Base-by-base conservation (phyloP, 2,797 vertebrate genomes). In the Rhinatrema bivittatum region DNA sequence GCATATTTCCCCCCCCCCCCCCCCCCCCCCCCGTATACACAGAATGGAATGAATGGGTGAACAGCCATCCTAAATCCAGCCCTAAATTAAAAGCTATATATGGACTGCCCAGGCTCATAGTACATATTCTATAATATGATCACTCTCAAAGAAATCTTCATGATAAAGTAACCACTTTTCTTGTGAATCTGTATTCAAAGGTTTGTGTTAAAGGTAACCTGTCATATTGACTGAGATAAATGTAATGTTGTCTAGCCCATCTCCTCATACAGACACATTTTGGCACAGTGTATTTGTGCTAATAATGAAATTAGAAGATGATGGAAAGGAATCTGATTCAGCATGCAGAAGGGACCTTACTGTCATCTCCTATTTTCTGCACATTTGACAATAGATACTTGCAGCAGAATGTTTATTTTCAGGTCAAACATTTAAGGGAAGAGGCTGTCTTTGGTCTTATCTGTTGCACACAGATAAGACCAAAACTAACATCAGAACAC, bases 261-360 rank as follows among this genome's bases (percentile, higher is more conserved):
- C 72, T 77, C 59, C 63, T 58, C 68, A 50, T 54, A 53, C 61
- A 75, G 75, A 78, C 70, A 65, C 66, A 52, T 80, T 82, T 76
- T 83, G 79, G 77, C 74, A 78, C 64, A 72, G 72, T 68, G 77
- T 70, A 76, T 86, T 78, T 82, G 79, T 79, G 72, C 84, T 85
- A 87, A 85, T 86, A 84, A 86, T 85, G 81, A 84, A 81, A 88
- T 85, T 84, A 84, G 81, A 79, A 75, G 80, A 76, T 78, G 76
- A 72, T 61, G 82, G 72, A 61, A 76, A 74, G 65, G 76, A 78
- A 85, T 83, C 77, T 83, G 76, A 87, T 85, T 87, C 78, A 39
- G 77, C 77, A 81, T 74, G 69, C 81, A 78, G 74, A 72, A 80
- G 70, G 69, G 71, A 70, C 79, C 76, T 70, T 50, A 57, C 81